Percentiles rank a stretch among this genome's conserved stretches.
These are phyloP conservation scores for Clamator glandarius DNA, from an alignment of 2,797 vertebrate genomes.

Conservation along the genomic window DNA sequence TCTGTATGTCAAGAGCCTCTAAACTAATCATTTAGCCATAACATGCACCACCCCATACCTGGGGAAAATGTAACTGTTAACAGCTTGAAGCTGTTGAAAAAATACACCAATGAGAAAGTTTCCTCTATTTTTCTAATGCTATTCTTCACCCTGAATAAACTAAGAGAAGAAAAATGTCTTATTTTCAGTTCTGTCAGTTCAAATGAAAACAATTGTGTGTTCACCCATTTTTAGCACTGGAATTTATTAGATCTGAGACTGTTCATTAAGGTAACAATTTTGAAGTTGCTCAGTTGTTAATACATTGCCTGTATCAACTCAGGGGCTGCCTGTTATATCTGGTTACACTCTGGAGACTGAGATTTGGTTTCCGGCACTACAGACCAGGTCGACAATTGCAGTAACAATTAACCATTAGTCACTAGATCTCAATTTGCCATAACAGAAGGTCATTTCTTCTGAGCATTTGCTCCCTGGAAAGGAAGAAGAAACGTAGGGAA, in stretches of 20 bases:
- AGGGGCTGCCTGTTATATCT: conserved; percentile 56
- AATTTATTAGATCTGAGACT: conserved; percentile 61
- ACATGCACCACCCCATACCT: conserved; percentile 69
- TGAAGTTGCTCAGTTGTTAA: conserved; percentile 71
- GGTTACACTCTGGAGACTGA: conserved; percentile 72
- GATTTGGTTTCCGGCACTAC: conserved; percentile 71
- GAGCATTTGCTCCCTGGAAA: conserved; percentile 50
- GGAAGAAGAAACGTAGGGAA: conserved; percentile 7
- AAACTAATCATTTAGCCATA: conserved; percentile 79
- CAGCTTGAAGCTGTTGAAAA: conserved; percentile 78
- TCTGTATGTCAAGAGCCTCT: conserved; percentile 76
- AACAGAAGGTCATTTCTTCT: conserved; percentile 65
- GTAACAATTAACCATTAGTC: conserved; percentile 78
- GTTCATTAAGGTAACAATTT: conserved; percentile 71
- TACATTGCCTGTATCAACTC: conserved; percentile 55
- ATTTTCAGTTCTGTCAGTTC: conserved; percentile 63
- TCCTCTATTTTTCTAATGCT: conserved; percentile 58
- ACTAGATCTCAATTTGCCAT: conserved; percentile 70
- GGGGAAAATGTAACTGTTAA: conserved; percentile 74
- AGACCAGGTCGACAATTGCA: conserved; percentile 76
- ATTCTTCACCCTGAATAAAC: conserved; percentile 71
- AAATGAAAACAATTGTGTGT: conserved; percentile 57
- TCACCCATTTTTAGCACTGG: conserved; percentile 55
- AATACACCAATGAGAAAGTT: conserved; percentile 64
- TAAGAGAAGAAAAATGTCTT: conserved; percentile 61